These are phyloP conservation scores for Paramuricea clavata DNA, from an alignment of 92 coral and sea anemone species.

Conservation along the genomic window DNA sequence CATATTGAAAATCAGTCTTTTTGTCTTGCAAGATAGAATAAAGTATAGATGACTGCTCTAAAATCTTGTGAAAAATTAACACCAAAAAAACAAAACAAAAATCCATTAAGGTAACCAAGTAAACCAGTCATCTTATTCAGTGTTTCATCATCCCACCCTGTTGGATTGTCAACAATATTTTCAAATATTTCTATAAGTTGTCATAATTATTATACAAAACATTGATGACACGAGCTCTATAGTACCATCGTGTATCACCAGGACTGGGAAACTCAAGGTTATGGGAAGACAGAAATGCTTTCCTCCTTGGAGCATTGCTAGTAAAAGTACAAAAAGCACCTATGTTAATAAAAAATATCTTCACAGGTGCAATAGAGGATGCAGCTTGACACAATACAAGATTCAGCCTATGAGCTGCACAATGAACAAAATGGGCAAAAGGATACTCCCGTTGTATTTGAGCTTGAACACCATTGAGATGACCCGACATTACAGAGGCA, in stretches of 20 bases:
- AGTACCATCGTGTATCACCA: neutral
- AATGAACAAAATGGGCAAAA: slow-evolving; percentile 10
- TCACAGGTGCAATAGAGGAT: neutral
- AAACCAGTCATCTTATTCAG: too few relatives aligned
- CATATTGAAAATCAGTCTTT: neutral
- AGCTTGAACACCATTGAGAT: slow-evolving; percentile 11
- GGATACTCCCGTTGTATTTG: neutral
- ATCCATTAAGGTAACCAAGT: neutral
- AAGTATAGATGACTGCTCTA: neutral
- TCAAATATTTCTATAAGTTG: neutral
- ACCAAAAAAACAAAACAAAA: neutral
- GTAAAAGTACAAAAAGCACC: neutral
- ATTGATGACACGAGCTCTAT: neutral
- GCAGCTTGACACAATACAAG: neutral
- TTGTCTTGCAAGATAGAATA: neutral
- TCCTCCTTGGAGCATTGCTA: neutral
- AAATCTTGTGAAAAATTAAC: neutral
- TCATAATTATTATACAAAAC: neutral
- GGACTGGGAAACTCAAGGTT: neutral
- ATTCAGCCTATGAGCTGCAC: slow-evolving; percentile 3
- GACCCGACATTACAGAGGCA: neutral
- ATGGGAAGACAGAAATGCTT: slow-evolving; percentile 6
- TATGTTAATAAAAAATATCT: neutral
- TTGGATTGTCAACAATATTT: neutral
- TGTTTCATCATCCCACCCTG: too few relatives aligned